A percentile compares a stretch with the other conserved stretches of the same genome.
Conservation (phyloP, 2,797 vertebrate species). For the Neosalanx taihuensis region DNA sequence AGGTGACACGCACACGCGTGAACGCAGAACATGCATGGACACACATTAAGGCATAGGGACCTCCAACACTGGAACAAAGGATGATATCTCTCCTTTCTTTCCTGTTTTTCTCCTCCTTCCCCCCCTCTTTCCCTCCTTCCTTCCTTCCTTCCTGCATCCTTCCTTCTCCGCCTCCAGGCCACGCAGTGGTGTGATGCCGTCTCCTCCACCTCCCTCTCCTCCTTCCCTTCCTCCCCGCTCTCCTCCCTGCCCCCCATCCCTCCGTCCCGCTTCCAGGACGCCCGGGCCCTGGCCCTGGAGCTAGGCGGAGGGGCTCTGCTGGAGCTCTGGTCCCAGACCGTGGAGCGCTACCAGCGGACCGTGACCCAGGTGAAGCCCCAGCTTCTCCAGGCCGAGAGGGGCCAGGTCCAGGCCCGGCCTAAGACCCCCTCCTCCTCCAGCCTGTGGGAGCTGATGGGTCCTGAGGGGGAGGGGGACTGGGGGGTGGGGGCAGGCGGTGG, state of each 20-base stretch:
- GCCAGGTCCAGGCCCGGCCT: constrained; percentile 25
- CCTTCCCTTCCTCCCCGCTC: constrained; percentile 66
- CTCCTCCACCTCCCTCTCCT: constrained; percentile 55
- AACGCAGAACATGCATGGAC: background rate
- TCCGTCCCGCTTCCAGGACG: constrained; percentile 82
- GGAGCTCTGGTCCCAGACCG: constrained; percentile 77
- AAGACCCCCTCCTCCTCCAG: constrained; percentile 74
- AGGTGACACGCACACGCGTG: constrained; percentile 53
- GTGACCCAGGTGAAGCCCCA: constrained; percentile 69
- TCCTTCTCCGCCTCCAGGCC: constrained; percentile 54
- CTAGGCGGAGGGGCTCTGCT: constrained; percentile 74
- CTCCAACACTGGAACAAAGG: too few relatives aligned
- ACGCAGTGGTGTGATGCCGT: constrained; percentile 76
- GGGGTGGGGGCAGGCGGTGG: constrained; percentile 57
- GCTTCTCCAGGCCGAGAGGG: constrained; percentile 64
- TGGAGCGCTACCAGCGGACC: constrained; percentile 77
- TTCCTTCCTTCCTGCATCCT: background rate
- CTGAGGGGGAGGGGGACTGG: constrained; percentile 68
- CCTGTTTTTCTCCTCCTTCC: too few relatives aligned
- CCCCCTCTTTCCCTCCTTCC: too few relatives aligned
- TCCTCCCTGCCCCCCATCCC: constrained; percentile 80
- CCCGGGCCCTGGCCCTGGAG: constrained; percentile 79
- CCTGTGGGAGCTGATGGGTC: constrained; percentile 71
- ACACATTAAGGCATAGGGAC: background rate
- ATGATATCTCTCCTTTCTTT: too few relatives aligned